Conservation (phyloP, 2,888 invertebrate genomes). For the Sinotaia quadrata region DNA sequence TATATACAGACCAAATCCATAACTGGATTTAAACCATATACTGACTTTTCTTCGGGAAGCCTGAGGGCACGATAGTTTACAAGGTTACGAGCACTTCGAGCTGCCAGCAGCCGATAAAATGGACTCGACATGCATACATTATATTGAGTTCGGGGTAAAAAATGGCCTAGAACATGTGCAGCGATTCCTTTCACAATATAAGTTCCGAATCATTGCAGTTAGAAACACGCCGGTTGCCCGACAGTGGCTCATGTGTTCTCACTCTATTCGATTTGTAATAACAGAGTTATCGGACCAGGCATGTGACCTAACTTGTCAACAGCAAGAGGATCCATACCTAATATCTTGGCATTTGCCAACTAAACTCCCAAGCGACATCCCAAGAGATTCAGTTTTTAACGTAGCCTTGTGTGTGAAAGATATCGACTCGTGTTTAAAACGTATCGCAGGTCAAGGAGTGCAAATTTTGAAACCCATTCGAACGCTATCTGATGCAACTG, state of each 20-base stretch:
- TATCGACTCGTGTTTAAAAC: conserved; percentile 25
- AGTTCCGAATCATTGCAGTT: conserved; percentile 42
- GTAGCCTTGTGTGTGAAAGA: conserved; percentile 35
- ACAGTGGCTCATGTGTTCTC: conserved; percentile 23
- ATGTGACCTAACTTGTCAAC: no score
- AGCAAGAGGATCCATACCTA: conserved; percentile 20
- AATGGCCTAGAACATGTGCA: conserved; percentile 56
- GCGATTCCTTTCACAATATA: conserved; percentile 57
- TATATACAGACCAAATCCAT: no score
- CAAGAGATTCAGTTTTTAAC: conserved; percentile 36
- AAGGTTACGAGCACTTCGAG: no score
- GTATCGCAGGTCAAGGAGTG: conserved; percentile 45
- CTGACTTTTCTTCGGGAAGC: no score
- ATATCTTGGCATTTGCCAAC: conserved; percentile 6
- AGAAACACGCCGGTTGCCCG: conserved; percentile 1
- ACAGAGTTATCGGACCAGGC: conserved; percentile 8
- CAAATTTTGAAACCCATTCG: conserved; percentile 58
- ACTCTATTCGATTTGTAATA: conserved; percentile 18
- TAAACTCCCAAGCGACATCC: neutral
- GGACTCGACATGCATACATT: conserved; percentile 62
- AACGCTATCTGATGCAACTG: conserved; percentile 58
- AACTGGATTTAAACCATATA: no score
- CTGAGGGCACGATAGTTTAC: no score
- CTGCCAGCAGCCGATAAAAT: no score
- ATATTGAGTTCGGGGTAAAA: conserved; percentile 67